Base-by-base conservation (phyloP, 2,888 invertebrate species). In the Desoria tigrina region DNA sequence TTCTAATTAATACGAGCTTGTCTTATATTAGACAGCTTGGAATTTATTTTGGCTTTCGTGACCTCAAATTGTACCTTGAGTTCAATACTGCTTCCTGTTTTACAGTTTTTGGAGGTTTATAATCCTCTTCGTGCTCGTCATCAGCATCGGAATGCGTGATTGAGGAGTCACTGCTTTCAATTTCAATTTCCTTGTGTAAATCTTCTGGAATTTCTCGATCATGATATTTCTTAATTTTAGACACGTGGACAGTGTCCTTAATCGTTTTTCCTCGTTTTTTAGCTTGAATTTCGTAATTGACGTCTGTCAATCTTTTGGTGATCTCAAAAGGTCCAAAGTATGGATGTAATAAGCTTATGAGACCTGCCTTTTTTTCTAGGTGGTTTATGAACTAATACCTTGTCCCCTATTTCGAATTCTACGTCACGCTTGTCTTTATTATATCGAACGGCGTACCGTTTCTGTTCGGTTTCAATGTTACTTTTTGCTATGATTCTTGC, bases 311-410 rank as follows among this genome's bases (percentile, higher is more conserved):
- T 11, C 7, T 49, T 49, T 9, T 18, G 7, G 21, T 49, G 18
- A 49, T 49, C 7, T 11, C 49, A 21, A 16, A 49, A 9, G 49
- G 49, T 18, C 49, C 49, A 49, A 16, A 49, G 49, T 49, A 49
- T n/a, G 7, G 18, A 49, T 49, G 14, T 18, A 11, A 21, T 49
- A 7, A 49, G 18, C 21, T 49, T 49, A 18, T 11, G 18, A 49
- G 49, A 9, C 9, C 9, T 9, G 14, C 49, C 49, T 16, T 11
- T 7, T 49, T 49, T 49, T 49, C 49, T 11, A 16, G 11, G 7
- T 7, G 7, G 18, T 21, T 49, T 49, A 18, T 18, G 49, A 49
- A 11, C 9, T 21, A 49, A 11, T 7, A 49, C 49, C 49, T n/a
- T 11, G 18, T 49, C 18, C 7, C 49, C 49, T 7, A 49, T 18